Percentiles rank a stretch among this genome's conserved stretches.
Evolutionary conservation across 2,797 vertebrate genomes (phyloP).

Genomic region (Oreochromis mossambicus): DNA sequence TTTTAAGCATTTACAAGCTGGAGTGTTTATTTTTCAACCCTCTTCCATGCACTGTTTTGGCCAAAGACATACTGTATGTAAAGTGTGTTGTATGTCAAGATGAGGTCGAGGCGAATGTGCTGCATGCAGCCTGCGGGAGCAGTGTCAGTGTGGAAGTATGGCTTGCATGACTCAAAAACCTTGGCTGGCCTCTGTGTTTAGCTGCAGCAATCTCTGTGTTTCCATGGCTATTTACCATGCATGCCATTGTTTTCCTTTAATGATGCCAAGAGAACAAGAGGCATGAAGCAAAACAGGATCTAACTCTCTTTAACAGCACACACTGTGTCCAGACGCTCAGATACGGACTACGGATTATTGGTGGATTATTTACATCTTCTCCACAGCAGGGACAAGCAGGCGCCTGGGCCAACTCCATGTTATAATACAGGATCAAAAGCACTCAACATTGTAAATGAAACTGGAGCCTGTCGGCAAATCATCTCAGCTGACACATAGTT

Average conservation of each 20-base stretch:
- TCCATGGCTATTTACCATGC: conserved; percentile 28
- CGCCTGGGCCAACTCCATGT: neutral
- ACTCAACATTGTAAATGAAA: neutral
- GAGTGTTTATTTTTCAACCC: neutral
- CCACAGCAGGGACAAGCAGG: neutral
- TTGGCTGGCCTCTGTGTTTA: conserved; percentile 14
- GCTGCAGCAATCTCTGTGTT: conserved; percentile 21
- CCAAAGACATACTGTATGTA: neutral
- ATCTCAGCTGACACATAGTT: neutral
- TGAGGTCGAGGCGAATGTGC: neutral
- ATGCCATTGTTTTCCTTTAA: conserved; percentile 44
- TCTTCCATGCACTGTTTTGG: neutral
- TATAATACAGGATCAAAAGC: conserved; percentile 14
- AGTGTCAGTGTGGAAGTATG: conserved; percentile 4
- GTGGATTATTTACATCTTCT: conserved; percentile 11
- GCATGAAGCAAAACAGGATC: conserved; percentile 50
- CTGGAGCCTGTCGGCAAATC: conserved; percentile 7
- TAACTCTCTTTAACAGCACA: conserved; percentile 9
- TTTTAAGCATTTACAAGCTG: neutral
- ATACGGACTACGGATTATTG: neutral
- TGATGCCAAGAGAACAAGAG: conserved; percentile 38
- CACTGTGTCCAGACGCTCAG: conserved; percentile 24
- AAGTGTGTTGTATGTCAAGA: neutral
- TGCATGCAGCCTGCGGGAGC: neutral
- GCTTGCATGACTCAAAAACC: neutral